Percentiles rank a stretch among this genome's conserved stretches.
These are phyloP conservation scores for Molorchus minor DNA, from an alignment of 2,888 invertebrate genomes.

Conservation along the genomic window DNA sequence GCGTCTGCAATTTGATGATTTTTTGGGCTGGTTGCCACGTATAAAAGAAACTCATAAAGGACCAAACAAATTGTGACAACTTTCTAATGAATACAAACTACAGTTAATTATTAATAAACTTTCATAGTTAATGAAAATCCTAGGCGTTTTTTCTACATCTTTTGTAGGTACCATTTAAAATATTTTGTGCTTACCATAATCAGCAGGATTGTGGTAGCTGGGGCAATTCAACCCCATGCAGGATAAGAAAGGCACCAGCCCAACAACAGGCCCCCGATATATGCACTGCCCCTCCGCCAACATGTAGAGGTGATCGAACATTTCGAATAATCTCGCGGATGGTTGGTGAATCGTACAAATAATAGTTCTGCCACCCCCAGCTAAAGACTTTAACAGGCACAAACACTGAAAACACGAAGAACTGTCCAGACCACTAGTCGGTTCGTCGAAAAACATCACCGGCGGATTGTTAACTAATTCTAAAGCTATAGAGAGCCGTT, in stretches of 20 bases:
- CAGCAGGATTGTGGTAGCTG: slow-evolving; percentile 96
- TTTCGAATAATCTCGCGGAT: slow-evolving; percentile 93
- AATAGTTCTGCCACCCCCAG: slow-evolving; percentile 88
- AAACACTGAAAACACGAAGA: slow-evolving; percentile 90
- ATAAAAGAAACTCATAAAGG: too few relatives aligned
- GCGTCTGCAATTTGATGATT: too few relatives aligned
- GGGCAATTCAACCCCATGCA: slow-evolving; percentile 89
- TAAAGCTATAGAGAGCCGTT: slow-evolving; percentile 87
- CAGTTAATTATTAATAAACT: neutral
- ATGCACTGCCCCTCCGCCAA: slow-evolving; percentile 93
- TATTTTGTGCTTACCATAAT: slow-evolving; percentile 75
- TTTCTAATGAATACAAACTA: too few relatives aligned
- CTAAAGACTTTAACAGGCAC: slow-evolving; percentile 85
- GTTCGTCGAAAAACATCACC: slow-evolving; percentile 97
- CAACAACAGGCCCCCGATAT: slow-evolving; percentile 85
- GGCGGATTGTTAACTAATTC: slow-evolving; percentile 96
- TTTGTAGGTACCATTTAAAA: too few relatives aligned
- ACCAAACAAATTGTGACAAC: too few relatives aligned
- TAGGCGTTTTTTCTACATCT: too few relatives aligned
- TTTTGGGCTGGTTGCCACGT: too few relatives aligned
- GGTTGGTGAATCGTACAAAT: slow-evolving; percentile 98
- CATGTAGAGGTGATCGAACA: slow-evolving; percentile 92
- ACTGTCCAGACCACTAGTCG: slow-evolving; percentile 92
- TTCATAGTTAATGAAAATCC: too few relatives aligned
- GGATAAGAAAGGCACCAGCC: slow-evolving; percentile 87